Conservation (phyloP, 2,797 vertebrate genomes). For the Carduelis carduelis region DNA sequence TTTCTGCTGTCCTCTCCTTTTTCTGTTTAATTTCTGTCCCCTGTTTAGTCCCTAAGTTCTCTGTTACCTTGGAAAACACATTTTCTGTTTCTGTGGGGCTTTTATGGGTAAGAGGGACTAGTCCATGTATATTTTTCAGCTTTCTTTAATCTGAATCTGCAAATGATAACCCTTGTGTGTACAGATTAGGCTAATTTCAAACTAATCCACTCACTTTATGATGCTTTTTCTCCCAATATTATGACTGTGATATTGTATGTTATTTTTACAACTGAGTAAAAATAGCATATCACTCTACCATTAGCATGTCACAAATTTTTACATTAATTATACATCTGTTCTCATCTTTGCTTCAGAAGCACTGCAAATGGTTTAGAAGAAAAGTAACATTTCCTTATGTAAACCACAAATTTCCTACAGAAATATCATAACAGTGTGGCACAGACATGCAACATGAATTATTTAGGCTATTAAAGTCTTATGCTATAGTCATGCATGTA, state of each 20-base stretch:
- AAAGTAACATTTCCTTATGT: neutral
- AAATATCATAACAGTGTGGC: neutral
- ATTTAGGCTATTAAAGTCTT: neutral
- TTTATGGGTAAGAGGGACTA: neutral
- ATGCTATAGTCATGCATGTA: neutral
- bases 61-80: neutral
- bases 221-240: neutral
- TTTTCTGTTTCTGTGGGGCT: neutral
- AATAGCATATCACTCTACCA: neutral
- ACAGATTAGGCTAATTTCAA: neutral
- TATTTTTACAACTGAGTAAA: neutral
- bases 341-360: neutral
- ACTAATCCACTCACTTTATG: neutral
- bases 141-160: neutral
- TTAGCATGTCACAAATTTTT: neutral
- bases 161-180: neutral
- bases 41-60: neutral
- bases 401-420: neutral
- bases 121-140: neutral
- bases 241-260: neutral
- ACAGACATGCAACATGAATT: slow-evolving; percentile 30
- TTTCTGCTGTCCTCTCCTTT: neutral
- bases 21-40: neutral
- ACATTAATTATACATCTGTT: neutral
- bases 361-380: neutral